Base-by-base conservation (phyloP, 2,888 invertebrate genomes). In the Xanthorhoe spadicearia region DNA sequence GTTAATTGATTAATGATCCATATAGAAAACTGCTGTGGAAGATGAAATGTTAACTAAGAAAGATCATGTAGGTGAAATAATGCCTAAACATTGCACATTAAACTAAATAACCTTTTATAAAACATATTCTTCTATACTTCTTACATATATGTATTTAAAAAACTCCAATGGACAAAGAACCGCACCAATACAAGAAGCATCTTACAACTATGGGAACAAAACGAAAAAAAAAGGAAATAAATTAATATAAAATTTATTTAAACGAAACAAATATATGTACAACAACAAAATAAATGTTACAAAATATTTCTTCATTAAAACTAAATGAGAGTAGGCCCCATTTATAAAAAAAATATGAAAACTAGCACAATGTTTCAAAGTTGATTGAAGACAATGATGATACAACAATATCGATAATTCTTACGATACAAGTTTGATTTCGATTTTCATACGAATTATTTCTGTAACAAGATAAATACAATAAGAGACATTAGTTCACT, bases 251-350 rank as follows among this genome's bases (percentile, higher is more conserved):
- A 87, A 84, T 90, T 88, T 88, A 89, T 89, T 89, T 82, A 76
- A 86, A 90, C 86, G 85, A 86, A 89, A 88, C 87, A 86, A 70
- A 76, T 79, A 78, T 77, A 89, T 89, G 87, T 89, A 89, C 89
- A 89, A 87, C 83, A 87, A 88, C 84, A 84, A 83, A 86, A 82
- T 82, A 83, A 80, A 80, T 78, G 75, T 80, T 79, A 81, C 78
- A 82, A 82, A 80, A 82, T 75, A 77, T 75, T 71, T 67, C 69
- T 72, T 60, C 68, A 68, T 78, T 82, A 79, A 80, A 74, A 76
- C 79, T 84, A 85, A 80, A 83, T 81, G 82, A 87, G 87, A 85
- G 81, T 81, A 83, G 80, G 83, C 81, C 83, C 83, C 77, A 71
- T 71, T 71, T 64, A 64, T 0, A n/a, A 64, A 48, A 54, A 59